These are phyloP conservation scores for Umimayanthus chanpuru DNA, from an alignment of 92 coral and sea anemone genomes.

Conservation along the genomic window DNA sequence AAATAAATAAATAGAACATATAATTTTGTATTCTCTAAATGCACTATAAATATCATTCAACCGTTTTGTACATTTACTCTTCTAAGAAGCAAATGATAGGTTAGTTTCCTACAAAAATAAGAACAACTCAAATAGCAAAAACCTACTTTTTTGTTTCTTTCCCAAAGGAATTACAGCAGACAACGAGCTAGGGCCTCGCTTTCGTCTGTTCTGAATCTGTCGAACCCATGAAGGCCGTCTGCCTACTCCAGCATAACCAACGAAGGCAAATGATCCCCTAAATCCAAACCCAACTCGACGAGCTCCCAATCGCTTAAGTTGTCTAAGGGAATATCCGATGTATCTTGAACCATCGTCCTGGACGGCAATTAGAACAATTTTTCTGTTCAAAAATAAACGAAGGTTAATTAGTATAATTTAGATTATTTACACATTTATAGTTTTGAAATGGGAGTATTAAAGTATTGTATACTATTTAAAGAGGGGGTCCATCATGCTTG, in stretches of 20 bases:
- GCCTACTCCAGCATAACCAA: slow-evolving; percentile 31
- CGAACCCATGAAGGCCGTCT: slow-evolving; percentile 18
- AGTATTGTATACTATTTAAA: no score
- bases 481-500: no score
- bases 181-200: slow-evolving; percentile 17
- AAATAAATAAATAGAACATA: background rate
- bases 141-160: slow-evolving; percentile 18
- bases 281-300: slow-evolving; percentile 5
- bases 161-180: background rate
- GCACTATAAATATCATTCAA: background rate
- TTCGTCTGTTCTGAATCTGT: slow-evolving; percentile 12
- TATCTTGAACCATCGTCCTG: slow-evolving; percentile 16
- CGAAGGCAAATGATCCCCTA: slow-evolving; percentile 30
- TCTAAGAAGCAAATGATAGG: no score
- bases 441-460: no score
- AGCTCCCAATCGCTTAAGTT: slow-evolving; percentile 22
- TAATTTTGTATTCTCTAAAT: background rate
- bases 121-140: background rate
- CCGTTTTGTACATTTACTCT: no score
- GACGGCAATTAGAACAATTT: slow-evolving; percentile 22
- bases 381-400: background rate
- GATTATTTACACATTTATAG: no score
- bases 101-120: no score
- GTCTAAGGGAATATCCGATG: background rate
- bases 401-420: background rate